A percentile compares a stretch with the other conserved stretches of the same genome.
These are phyloP conservation scores for Clarias gariepinus DNA, from an alignment of 2,113 vertebrate species.

Conservation along the genomic window DNA sequence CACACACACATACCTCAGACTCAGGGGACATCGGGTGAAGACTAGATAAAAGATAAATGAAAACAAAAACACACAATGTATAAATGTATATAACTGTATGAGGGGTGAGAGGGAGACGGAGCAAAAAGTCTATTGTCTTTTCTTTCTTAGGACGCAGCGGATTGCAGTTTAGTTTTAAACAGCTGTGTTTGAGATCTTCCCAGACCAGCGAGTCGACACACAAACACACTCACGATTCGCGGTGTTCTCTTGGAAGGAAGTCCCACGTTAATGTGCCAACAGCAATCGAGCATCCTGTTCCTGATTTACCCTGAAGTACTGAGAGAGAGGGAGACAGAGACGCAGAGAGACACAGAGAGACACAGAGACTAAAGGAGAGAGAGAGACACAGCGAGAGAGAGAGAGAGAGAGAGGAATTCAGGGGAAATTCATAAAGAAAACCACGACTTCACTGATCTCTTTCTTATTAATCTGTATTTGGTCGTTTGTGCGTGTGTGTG, in stretches of 20 bases:
- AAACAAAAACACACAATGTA: neutral
- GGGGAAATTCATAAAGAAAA: neutral
- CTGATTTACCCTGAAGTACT: neutral
- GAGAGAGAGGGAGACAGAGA: neutral
- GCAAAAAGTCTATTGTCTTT: neutral
- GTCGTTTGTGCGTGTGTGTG: neutral
- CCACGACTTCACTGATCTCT: neutral
- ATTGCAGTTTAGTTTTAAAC: neutral
- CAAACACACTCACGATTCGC: neutral
- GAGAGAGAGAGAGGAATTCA: neutral
- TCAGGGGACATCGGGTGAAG: neutral
- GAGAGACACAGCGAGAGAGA: neutral
- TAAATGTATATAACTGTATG: neutral
- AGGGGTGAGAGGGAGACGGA: neutral
- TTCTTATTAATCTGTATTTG: constrained; percentile 23
- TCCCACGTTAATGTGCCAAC: neutral
- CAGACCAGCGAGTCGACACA: neutral
- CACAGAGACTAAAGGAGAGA: no score
- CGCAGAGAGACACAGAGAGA: no score
- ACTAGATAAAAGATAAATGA: neutral
- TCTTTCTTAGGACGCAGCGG: neutral
- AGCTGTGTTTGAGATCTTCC: neutral
- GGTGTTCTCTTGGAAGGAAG: neutral
- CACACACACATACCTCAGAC: neutral
- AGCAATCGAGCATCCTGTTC: neutral